Evolutionary conservation across 2,888 invertebrate species (phyloP), one percentile per base, ranked within the genome.

Genomic region (Phyllotreta cruciferae): DNA sequence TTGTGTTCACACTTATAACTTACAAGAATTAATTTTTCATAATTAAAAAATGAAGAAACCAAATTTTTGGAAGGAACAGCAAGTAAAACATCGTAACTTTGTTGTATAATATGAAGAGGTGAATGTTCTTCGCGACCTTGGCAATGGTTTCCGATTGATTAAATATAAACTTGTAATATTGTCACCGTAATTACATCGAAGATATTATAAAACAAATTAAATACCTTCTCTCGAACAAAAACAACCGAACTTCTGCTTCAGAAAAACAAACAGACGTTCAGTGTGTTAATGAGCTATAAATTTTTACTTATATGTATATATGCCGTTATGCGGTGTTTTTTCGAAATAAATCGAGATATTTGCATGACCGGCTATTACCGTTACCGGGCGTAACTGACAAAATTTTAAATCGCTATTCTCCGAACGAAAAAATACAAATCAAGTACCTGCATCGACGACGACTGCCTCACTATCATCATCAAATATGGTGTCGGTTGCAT

Each of bases 51-150:
- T 44, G 10, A 44, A 11, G 24, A 24, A 24, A 24, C 8, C 13
- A 45, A 10, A 45, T 14, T 41, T 54, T 54, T 41, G 7, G 24
- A 8, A 6, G 41, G n/a, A 41, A 54, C 56, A 49, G 47, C 73
- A 69, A 73, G 70, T 72, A 73, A 24, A 24, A 13, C 14, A 10
- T 24, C 7, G 24, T 56, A 56, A 41, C 57, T 42, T 34, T 34
- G 50, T 34, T 34, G 50, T 56, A 72, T 74, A 24, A 64, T 60
- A n/a, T 42, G 55, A 55, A 64, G 70, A 78, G 79, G 79, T 79
- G 77, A 79, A 79, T 68, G 79, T 72, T 78, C 79, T 77, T 68
- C 44, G 66, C 77, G 78, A 79, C 80, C 80, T 80, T 80, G 79
- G 71, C 78, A 78, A 75, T 78, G 75, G 68, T 57, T 66, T 65